A percentile compares a stretch with the other conserved stretches of the same genome.
Evolutionary conservation across 2,113 vertebrate genomes (phyloP).

Genomic region (Phrynosoma blainvillii): DNA sequence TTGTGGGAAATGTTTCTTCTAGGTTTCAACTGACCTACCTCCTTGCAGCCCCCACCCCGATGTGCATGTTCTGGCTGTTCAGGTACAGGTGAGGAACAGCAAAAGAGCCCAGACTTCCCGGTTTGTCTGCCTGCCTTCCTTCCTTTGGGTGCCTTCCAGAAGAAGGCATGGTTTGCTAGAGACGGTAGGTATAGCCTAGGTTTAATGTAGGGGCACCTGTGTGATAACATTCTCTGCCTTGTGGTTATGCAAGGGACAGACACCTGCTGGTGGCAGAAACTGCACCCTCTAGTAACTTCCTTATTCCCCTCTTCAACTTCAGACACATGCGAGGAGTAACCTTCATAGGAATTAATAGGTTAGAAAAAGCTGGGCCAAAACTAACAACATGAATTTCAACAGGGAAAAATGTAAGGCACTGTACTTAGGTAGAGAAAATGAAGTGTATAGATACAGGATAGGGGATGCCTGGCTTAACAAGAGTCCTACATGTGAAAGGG

Average conservation of each 20-base stretch:
- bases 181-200: background rate
- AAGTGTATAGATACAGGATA: no score
- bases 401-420: no score
- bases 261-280: no score
- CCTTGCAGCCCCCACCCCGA: background rate
- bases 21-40: background rate
- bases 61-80: background rate
- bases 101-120: background rate
- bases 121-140: background rate
- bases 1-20: slow-evolving; percentile 26
- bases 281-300: background rate
- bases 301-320: no score
- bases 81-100: background rate
- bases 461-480: no score
- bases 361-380: no score
- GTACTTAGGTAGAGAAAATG: no score
- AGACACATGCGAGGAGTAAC: no score
- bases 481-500: no score
- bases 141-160: background rate
- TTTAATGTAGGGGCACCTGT: background rate
- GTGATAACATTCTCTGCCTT: background rate
- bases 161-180: background rate
- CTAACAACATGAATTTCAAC: no score
- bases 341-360: no score
- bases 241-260: background rate